These are phyloP conservation scores for Diabrotica balteata DNA, from an alignment of 2,888 invertebrate genomes.

Conservation along the genomic window DNA sequence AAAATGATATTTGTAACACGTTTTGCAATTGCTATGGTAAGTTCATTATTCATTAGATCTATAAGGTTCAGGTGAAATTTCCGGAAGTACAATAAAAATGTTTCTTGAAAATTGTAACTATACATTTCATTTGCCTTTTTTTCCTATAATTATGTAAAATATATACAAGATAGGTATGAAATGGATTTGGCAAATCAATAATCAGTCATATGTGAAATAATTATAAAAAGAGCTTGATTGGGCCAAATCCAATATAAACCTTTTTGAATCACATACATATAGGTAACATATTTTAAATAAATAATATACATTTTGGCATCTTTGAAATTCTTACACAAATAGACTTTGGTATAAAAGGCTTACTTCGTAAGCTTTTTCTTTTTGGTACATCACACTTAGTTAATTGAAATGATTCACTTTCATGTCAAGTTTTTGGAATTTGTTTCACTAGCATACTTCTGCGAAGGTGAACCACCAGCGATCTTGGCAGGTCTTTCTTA, in stretches of 20 bases:
- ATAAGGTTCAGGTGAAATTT: too few species aligned
- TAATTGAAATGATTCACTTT: slow-evolving; percentile 58
- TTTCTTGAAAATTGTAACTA: slow-evolving; percentile 33
- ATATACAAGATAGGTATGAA: slow-evolving; percentile 43
- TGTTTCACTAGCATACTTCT: slow-evolving; percentile 56
- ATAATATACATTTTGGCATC: slow-evolving; percentile 66
- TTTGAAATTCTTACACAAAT: slow-evolving; percentile 70
- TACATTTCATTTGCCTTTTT: slow-evolving; percentile 33
- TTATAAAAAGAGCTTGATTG: slow-evolving; percentile 39
- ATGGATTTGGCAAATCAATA: slow-evolving; percentile 46
- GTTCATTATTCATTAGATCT: too few species aligned
- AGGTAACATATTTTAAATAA: slow-evolving; percentile 63
- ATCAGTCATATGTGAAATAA: slow-evolving; percentile 53
- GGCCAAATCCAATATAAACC: slow-evolving; percentile 48
- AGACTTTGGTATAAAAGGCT: slow-evolving; percentile 68
- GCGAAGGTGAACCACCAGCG: slow-evolving; percentile 62
- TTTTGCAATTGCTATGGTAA: too few species aligned
- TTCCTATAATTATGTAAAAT: slow-evolving; percentile 40
- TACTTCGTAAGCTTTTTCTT: slow-evolving; percentile 53
- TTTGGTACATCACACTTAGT: slow-evolving; percentile 62
- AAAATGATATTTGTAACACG: too few species aligned
- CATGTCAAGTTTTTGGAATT: slow-evolving; percentile 31
- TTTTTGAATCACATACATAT: slow-evolving; percentile 59
- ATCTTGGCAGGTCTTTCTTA: slow-evolving; percentile 51
- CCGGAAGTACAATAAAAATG: slow-evolving; percentile 3